Percentiles rank a stretch among this genome's conserved stretches.
Conservation (phyloP, 2,888 invertebrate genomes). For the Agrochola litura region DNA sequence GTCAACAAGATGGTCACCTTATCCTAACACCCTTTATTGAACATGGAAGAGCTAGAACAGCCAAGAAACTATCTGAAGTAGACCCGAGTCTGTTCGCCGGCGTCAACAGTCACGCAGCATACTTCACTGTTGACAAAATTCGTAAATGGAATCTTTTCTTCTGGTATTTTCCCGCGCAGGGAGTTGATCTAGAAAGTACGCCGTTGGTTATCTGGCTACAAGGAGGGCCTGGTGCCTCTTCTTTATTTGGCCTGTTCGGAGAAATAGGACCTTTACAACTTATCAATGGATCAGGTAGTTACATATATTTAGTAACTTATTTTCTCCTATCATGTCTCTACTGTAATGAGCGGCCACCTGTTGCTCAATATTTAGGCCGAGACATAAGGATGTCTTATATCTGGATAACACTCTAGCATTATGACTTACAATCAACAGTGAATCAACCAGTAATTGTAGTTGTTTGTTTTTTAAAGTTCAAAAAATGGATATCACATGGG, state of each 20-base stretch:
- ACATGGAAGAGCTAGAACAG: slow-evolving; percentile 32
- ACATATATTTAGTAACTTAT: background rate
- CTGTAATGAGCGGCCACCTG: background rate
- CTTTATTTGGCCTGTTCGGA: slow-evolving; percentile 81
- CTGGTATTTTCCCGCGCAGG: slow-evolving; percentile 93
- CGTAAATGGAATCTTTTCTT: slow-evolving; percentile 93
- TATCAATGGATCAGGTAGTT: slow-evolving; percentile 32
- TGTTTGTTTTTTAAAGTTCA: background rate
- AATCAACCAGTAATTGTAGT: background rate
- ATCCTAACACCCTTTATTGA: slow-evolving; percentile 50
- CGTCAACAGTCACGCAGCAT: slow-evolving; percentile 44
- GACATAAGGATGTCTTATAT: background rate
- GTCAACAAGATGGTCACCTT: slow-evolving; percentile 16
- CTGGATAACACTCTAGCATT: background rate
- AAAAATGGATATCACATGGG: slow-evolving; percentile 66
- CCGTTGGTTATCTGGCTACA: slow-evolving; percentile 84
- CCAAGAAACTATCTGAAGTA: slow-evolving; percentile 46
- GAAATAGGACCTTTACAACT: slow-evolving; percentile 80
- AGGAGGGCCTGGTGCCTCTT: slow-evolving; percentile 84
- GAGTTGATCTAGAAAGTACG: slow-evolving; percentile 70
- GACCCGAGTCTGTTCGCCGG: slow-evolving; percentile 47
- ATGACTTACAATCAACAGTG: background rate
- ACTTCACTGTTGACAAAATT: slow-evolving; percentile 91
- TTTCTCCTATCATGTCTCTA: background rate
- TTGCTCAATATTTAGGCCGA: background rate